phyloP scores from a whole-genome alignment of 1,140 invertebrate species.

The Penaeus japonicus region DNA sequence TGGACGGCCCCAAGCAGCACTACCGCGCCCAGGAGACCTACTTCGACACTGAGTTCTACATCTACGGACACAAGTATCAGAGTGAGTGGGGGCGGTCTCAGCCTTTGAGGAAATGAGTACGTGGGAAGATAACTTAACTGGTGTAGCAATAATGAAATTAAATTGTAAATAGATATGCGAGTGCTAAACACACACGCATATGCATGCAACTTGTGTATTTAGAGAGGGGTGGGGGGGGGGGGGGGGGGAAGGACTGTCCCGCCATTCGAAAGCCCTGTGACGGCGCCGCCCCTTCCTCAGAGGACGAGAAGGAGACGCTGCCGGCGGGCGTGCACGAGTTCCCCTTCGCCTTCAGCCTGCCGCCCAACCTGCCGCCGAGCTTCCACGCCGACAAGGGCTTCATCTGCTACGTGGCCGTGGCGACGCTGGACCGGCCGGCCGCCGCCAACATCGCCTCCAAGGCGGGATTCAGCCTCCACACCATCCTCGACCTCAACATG shows the following conservation, averaged over 20 bases:
- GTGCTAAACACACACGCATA: no score
- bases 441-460: slow-evolving; percentile 59
- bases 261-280: not conserved
- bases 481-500: slow-evolving; percentile 61
- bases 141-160: no score
- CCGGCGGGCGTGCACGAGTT: slow-evolving; percentile 65
- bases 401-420: slow-evolving; percentile 66
- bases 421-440: slow-evolving; percentile 64
- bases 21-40: slow-evolving; percentile 61
- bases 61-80: slow-evolving; percentile 63
- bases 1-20: slow-evolving; percentile 49
- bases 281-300: slow-evolving; percentile 22
- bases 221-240: no score
- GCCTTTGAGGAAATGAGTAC: not conserved
- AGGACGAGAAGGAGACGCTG: slow-evolving; percentile 61
- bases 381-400: slow-evolving; percentile 66
- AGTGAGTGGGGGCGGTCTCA: slow-evolving; percentile 59
- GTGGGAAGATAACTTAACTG: no score
- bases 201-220: no score
- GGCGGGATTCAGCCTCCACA: slow-evolving; percentile 61
- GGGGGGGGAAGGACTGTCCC: not conserved
- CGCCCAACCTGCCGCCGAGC: slow-evolving; percentile 66
- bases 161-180: no score
- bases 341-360: slow-evolving; percentile 66
- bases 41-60: slow-evolving; percentile 62